phyloP scores from a whole-genome alignment of 1,140 invertebrate genomes.

The Drosophila obscura region DNA sequence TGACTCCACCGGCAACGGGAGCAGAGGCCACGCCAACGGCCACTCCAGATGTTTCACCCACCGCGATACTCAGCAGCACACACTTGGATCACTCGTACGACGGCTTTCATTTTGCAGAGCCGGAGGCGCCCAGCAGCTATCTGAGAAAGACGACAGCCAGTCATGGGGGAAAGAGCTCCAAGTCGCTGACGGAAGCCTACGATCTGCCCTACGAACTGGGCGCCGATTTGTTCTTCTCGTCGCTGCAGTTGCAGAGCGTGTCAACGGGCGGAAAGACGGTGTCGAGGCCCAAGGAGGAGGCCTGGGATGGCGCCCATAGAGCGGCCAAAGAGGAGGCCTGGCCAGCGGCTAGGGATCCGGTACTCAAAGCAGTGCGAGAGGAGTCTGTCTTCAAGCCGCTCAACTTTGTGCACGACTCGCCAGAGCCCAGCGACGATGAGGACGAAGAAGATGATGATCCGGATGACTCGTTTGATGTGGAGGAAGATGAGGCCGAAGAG shows the following conservation, averaged over 20 bases:
- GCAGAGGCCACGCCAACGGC: slow-evolving; percentile 10
- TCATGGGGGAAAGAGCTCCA: slow-evolving; percentile 74
- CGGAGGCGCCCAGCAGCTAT: slow-evolving; percentile 79
- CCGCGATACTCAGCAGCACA: slow-evolving; percentile 60
- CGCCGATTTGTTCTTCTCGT: slow-evolving; percentile 93
- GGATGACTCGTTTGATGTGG: slow-evolving; percentile 69
- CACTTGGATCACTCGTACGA: slow-evolving; percentile 64
- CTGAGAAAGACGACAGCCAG: slow-evolving; percentile 58
- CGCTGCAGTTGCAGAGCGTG: slow-evolving; percentile 92
- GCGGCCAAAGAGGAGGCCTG: slow-evolving; percentile 48
- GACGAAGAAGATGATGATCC: slow-evolving; percentile 80
- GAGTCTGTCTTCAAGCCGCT: slow-evolving; percentile 81
- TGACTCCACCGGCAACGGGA: slow-evolving; percentile 1
- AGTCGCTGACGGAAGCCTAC: slow-evolving; percentile 69
- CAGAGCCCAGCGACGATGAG: slow-evolving; percentile 84
- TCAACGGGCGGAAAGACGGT: slow-evolving; percentile 81
- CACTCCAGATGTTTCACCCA: slow-evolving; percentile 23
- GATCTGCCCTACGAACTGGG: slow-evolving; percentile 86
- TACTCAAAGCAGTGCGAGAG: slow-evolving; percentile 86
- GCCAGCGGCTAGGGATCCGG: slow-evolving; percentile 83
- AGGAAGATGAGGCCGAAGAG: slow-evolving; percentile 86
- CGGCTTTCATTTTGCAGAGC: slow-evolving; percentile 80
- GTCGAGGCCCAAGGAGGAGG: slow-evolving; percentile 50
- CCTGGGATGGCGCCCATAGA: slow-evolving; percentile 36
- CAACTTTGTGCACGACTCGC: slow-evolving; percentile 73